Evolutionary conservation across 2,888 invertebrate genomes (phyloP), one percentile per base, ranked within the genome.

Genomic region (Thymelicus lineola): DNA sequence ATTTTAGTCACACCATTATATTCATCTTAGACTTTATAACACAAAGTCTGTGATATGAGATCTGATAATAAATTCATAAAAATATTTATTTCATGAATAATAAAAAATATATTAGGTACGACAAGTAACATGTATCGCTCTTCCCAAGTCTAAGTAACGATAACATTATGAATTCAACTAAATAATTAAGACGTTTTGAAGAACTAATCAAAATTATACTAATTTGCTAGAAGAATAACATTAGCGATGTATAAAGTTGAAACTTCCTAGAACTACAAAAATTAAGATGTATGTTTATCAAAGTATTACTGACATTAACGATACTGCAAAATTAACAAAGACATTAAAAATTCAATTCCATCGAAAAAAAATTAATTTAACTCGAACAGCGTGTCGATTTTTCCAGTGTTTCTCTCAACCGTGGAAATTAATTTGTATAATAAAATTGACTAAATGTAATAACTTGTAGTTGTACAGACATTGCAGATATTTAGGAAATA

Each of bases 111-210:
- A n/a, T n/a, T n/a, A n/a, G n/a, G 20, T 53, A 53, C 20, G 53
- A 53, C 20, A 53, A 53, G 20, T 53, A 53, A 53, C 53, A 53
- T 4, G 9, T 20, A 53, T 10, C 53, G n/a, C 57, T n/a, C 7
- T 57, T 36, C 57, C 35, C 36, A 57, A 55, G 20, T 53, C 20
- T 57, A 7, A 57, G 36, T 36, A 36, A 57, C 35, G 36, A 35
- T 57, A 0, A 6, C 1, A 57, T 57, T 17, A 57, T 55, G 20
- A 36, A 57, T n/a, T 7, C 57, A 36, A 7, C 57, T 57, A 14
- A 57, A 35, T 57, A 57, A 57, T 57, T 57, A 57, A 35, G 7
- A n/a, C 36, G 36, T 57, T 57, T 57, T 36, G 36, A 7, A 57
- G 35, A 36, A 35, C 14, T 57, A 36, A 57, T 35, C 36, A 35